Conservation (phyloP, 2,888 invertebrate species). For the Rhagonycha fulva region DNA sequence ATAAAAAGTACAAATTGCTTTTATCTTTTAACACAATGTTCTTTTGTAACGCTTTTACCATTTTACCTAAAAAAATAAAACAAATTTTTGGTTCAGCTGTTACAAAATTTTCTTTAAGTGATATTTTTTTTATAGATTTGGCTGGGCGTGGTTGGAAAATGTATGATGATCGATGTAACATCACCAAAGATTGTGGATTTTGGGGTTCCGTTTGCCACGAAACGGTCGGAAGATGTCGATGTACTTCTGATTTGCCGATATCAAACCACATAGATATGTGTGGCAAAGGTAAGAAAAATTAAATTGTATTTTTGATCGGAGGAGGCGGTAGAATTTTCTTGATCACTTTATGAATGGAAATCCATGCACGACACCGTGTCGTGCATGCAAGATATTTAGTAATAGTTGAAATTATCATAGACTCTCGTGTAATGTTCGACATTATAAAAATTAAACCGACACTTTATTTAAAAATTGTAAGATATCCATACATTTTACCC, state of each 20-base stretch:
- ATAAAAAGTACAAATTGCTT: not conserved
- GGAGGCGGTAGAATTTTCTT: too few species aligned
- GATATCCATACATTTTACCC: not conserved
- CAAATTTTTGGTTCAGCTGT: not conserved
- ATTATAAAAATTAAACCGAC: not conserved
- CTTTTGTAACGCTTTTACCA: not conserved
- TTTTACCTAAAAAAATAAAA: not conserved
- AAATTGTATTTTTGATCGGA: too few species aligned
- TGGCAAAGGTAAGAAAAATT: constrained; percentile 66
- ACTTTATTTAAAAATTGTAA: not conserved
- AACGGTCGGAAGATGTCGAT: constrained; percentile 70
- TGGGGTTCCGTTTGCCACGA: constrained; percentile 74
- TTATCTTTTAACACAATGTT: not conserved
- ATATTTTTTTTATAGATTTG: constrained; percentile 55
- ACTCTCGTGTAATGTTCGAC: not conserved
- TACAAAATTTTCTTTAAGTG: not conserved
- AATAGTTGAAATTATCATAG: not conserved
- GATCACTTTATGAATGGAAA: too few species aligned
- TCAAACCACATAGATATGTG: constrained; percentile 87
- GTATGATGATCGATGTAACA: constrained; percentile 77
- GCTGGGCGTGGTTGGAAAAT: constrained; percentile 65
- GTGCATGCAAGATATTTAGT: too few species aligned
- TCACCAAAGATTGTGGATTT: constrained; percentile 75
- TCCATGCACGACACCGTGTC: too few species aligned
- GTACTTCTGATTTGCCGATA: constrained; percentile 71